A percentile compares a stretch with the other conserved stretches of the same genome.
phyloP scores from a whole-genome alignment of 2,888 invertebrate genomes.

The Allygus modestus region DNA sequence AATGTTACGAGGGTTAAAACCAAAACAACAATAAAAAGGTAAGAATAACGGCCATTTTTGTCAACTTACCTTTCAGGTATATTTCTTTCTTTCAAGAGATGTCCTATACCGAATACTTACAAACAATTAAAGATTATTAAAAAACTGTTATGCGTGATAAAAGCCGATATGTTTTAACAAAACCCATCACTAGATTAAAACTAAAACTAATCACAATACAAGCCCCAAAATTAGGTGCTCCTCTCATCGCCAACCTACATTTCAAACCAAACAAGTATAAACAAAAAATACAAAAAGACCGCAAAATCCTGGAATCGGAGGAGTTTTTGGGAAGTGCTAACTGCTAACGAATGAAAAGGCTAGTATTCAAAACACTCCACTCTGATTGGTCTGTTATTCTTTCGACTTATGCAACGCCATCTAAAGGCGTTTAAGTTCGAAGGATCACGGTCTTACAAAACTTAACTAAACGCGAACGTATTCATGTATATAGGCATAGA shows the following conservation, averaged over 20 bases:
- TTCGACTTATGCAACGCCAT: neutral
- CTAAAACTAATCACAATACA: neutral
- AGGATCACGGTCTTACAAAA: neutral
- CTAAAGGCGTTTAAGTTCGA: neutral
- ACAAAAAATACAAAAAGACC: slow-evolving; percentile 38
- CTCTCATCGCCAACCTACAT: neutral
- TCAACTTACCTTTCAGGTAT: slow-evolving; percentile 27
- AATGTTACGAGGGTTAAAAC: too few species aligned
- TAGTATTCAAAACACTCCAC: neutral
- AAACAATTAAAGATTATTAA: too few species aligned
- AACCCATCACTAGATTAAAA: neutral
- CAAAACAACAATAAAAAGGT: too few species aligned
- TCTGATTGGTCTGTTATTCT: neutral
- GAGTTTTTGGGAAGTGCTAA: neutral
- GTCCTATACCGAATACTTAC: too few species aligned
- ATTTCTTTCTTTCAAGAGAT: neutral
- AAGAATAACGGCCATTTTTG: slow-evolving; percentile 21
- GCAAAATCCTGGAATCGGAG: slow-evolving; percentile 23
- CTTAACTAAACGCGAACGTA: too few species aligned
- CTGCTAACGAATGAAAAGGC: neutral
- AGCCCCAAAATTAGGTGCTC: neutral
- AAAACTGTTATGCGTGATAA: too few species aligned
- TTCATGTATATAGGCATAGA: too few species aligned
- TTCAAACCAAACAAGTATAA: slow-evolving; percentile 6
- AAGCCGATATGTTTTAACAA: neutral